phyloP scores from a whole-genome alignment of 2,888 invertebrate genomes.

The Tromatobia lineatoria region DNA sequence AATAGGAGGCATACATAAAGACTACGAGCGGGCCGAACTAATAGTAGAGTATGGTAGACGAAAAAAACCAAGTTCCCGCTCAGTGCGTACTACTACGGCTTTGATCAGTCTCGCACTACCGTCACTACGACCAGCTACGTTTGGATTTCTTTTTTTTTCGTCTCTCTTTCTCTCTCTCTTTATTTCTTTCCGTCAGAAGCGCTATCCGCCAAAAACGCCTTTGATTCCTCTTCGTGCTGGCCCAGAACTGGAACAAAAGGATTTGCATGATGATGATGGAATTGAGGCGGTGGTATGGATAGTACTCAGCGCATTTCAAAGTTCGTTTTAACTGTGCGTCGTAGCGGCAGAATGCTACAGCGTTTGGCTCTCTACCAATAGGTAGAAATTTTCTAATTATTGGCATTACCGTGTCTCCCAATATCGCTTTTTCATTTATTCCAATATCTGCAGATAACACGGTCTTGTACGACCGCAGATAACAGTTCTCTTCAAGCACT shows the following conservation, averaged over 20 bases:
- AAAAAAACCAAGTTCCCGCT: slow-evolving; percentile 40
- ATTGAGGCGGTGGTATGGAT: slow-evolving; percentile 19
- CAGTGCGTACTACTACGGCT: slow-evolving; percentile 36
- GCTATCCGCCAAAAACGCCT: slow-evolving; percentile 2
- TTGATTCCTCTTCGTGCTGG: slow-evolving; percentile 20
- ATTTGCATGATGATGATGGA: slow-evolving; percentile 55
- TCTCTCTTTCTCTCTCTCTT: slow-evolving; percentile 4
- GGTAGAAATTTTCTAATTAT: background rate
- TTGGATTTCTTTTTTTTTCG: background rate
- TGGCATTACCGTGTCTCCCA: background rate
- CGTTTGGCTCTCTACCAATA: background rate
- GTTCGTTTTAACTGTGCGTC: background rate
- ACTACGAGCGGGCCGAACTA: slow-evolving; percentile 9
- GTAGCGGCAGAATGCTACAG: background rate
- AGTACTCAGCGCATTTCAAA: background rate
- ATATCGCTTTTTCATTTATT: background rate
- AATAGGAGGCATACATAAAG: slow-evolving; percentile 10
- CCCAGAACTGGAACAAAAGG: slow-evolving; percentile 41
- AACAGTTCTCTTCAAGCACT: too few relatives aligned
- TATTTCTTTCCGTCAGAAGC: slow-evolving; percentile 29
- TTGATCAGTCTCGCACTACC: slow-evolving; percentile 58
- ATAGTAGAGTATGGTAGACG: slow-evolving; percentile 35
- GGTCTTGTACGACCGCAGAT: too few relatives aligned
- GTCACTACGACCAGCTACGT: slow-evolving; percentile 9
- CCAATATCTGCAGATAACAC: background rate